Conservation (phyloP, 2,888 invertebrate genomes). For the Acrobasis suavella region DNA sequence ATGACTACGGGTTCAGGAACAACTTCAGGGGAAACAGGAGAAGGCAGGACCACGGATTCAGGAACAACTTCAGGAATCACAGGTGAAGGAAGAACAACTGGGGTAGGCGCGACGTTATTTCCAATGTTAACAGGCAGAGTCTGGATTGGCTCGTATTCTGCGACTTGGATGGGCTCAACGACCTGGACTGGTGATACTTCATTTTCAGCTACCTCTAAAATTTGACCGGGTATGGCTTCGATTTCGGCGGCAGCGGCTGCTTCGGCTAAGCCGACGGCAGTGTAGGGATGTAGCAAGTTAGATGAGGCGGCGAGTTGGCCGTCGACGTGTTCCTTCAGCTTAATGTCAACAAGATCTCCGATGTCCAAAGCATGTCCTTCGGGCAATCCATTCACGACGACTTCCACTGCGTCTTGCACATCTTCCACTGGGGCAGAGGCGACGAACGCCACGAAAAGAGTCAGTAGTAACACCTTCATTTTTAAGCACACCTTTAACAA, state of each 20-base stretch:
- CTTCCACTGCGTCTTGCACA: constrained; percentile 49
- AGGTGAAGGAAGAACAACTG: no score
- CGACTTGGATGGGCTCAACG: constrained; percentile 28
- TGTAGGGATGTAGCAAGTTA: constrained; percentile 53
- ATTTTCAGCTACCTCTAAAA: constrained; percentile 29
- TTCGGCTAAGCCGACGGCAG: constrained; percentile 57
- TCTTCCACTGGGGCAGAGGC: constrained; percentile 50
- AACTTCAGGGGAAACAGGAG: neutral
- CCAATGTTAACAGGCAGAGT: neutral
- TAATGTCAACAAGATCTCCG: constrained; percentile 50
- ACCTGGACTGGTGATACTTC: constrained; percentile 32
- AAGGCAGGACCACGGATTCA: constrained; percentile 17
- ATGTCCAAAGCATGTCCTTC: constrained; percentile 57
- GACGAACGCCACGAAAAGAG: constrained; percentile 56
- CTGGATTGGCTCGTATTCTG: neutral
- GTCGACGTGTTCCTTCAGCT: constrained; percentile 50
- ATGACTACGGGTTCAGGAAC: constrained; percentile 13
- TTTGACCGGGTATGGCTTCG: constrained; percentile 29
- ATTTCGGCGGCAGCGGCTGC: constrained; percentile 40
- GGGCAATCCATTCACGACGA: constrained; percentile 58
- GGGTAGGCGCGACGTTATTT: no score
- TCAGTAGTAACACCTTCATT: constrained; percentile 61
- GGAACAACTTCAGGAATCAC: neutral
- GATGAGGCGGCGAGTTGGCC: constrained; percentile 46
- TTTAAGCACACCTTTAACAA: constrained; percentile 41